Percentiles rank a stretch among this genome's conserved stretches.
phyloP scores from a whole-genome alignment of 2,888 invertebrate species.

The Drosophila flavopinicola region DNA sequence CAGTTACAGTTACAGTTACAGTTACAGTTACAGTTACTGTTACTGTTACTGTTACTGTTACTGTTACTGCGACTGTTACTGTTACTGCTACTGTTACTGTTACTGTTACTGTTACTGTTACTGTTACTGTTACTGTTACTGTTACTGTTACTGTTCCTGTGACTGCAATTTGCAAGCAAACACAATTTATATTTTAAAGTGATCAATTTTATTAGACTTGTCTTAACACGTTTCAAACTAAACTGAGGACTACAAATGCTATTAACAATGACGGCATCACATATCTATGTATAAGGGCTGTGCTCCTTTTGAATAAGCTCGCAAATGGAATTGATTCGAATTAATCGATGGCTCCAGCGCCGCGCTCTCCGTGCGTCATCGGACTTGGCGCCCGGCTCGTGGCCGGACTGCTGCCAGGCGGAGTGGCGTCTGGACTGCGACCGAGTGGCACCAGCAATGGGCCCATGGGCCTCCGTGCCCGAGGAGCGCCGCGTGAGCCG shows the following conservation, averaged over 20 bases:
- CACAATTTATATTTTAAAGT: not conserved
- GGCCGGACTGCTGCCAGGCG: constrained; percentile 82
- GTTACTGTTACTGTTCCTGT: not conserved
- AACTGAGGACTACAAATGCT: constrained; percentile 19
- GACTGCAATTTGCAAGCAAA: not conserved
- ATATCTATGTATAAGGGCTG: constrained; percentile 1
- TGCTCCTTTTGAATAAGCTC: constrained; percentile 1
- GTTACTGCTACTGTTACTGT: not conserved
- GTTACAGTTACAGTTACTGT: not conserved
- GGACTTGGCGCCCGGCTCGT: constrained; percentile 83
- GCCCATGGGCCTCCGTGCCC: constrained; percentile 86
- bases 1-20: not conserved
- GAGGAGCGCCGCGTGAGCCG: constrained; percentile 86
- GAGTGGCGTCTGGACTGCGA: constrained; percentile 82
- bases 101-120: not conserved
- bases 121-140: constrained; percentile 1
- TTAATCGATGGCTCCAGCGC: constrained; percentile 38
- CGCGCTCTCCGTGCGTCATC: constrained; percentile 40
- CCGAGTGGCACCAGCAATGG: constrained; percentile 83
- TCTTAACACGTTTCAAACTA: constrained; percentile 10
- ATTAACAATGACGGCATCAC: constrained; percentile 21
- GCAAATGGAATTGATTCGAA: constrained; percentile 31
- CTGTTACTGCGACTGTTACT: not conserved
- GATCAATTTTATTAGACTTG: constrained; percentile 17
- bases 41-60: not conserved